Conservation (phyloP, 1,140 invertebrate species). For the Uloborus diversus region DNA sequence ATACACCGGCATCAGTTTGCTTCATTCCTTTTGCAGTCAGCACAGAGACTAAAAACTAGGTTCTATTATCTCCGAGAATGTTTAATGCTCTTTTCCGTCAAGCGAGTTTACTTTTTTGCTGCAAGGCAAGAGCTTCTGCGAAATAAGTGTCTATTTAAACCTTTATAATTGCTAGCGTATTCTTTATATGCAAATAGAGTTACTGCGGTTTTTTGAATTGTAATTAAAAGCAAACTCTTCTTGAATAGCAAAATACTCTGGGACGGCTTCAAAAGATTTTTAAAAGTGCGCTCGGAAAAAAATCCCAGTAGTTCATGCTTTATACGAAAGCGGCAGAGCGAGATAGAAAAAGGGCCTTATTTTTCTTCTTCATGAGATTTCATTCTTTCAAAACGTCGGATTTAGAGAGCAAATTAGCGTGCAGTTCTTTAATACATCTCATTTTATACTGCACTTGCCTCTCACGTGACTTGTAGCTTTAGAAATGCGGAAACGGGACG, state of each 20-base stretch:
- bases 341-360: constrained; percentile 23
- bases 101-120: constrained; percentile 3
- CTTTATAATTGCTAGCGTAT: constrained; percentile 50
- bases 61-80: constrained; percentile 27
- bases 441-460: constrained; percentile 18
- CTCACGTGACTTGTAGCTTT: constrained; percentile 25
- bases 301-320: constrained; percentile 4
- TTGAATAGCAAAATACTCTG: constrained; percentile 45
- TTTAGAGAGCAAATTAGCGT: constrained; percentile 40
- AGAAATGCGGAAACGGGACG: constrained; percentile 16
- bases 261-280: constrained; percentile 42
- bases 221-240: constrained; percentile 45
- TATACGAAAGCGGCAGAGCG: neutral
- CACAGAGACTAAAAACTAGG: neutral
- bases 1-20: neutral
- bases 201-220: constrained; percentile 35
- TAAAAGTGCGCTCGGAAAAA: constrained; percentile 8
- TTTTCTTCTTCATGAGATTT: constrained; percentile 27
- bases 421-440: constrained; percentile 21
- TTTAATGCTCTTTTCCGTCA: neutral
- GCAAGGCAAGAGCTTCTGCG: neutral
- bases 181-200: constrained; percentile 51
- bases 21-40: neutral
- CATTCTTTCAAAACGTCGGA: constrained; percentile 26
- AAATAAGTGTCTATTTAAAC: constrained; percentile 50